Evolutionary conservation across 2,888 invertebrate species (phyloP), one percentile per base, ranked within the genome.

Genomic region (Caenorhabditis macrosperma): DNA sequence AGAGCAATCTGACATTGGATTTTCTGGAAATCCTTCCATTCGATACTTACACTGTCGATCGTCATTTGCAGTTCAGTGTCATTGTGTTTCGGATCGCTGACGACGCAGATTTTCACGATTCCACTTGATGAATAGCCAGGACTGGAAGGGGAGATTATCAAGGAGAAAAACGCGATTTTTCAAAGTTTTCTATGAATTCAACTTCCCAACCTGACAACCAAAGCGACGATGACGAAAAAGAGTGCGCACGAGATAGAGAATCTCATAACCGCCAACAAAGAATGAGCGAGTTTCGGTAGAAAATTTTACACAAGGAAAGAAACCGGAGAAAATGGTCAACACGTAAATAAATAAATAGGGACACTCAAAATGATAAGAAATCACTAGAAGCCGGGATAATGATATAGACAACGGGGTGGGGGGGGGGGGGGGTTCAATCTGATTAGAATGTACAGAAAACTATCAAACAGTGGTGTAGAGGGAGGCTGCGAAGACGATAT

Each of bases 401-500:
- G n/a, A n/a, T n/a, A n/a, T n/a, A n/a, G n/a, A n/a, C n/a, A n/a
- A n/a, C n/a, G n/a, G n/a, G n/a, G n/a, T n/a, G n/a, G n/a, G n/a
- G n/a, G n/a, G n/a, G n/a, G n/a, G n/a, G n/a, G n/a, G n/a, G n/a
- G n/a, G n/a, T n/a, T n/a, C n/a, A n/a, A n/a, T n/a, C n/a, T n/a
- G 20, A 60, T 10, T 22, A 15, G 35, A 26, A 66, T 28, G 6
- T 1, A 30, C 20, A 50, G 10, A 41, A 7, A 52, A 61, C 28
- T 15, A 26, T 78, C 46, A 85, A 1, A 82, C 79, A 22, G 83
- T 74, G 22, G 95, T 96, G 90, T 99, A 99, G 52, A 99, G 93
- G 91, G 96, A 97, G 33, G 96, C 96, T 24, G 97, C 95, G 91
- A 99, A 99, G 0, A 99, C 98, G 88, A 99, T 98, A 91, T 98